Percentiles rank a stretch among this genome's conserved stretches.
Conservation (phyloP, 2,888 invertebrate species). For the Melieria crassipennis region DNA sequence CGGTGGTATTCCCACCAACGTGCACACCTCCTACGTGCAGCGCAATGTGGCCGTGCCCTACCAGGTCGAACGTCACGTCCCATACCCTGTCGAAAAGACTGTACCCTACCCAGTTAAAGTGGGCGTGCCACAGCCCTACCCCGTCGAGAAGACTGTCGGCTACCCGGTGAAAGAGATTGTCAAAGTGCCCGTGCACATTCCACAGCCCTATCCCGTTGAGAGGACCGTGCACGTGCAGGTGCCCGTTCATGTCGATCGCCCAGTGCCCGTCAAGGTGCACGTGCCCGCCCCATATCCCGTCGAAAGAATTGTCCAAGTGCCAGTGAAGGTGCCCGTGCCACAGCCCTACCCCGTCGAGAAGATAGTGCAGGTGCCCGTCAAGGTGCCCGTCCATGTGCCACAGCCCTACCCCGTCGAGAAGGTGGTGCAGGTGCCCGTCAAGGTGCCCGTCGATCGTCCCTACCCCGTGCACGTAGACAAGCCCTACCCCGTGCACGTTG, state of each 20-base stretch:
- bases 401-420: slow-evolving; percentile 70
- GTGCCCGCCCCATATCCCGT: slow-evolving; percentile 85
- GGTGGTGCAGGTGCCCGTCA: slow-evolving; percentile 73
- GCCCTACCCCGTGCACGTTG: slow-evolving; percentile 59
- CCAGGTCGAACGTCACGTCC: slow-evolving; percentile 74
- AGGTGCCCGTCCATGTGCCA: slow-evolving; percentile 71
- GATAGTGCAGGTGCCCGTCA: slow-evolving; percentile 78
- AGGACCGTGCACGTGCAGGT: slow-evolving; percentile 76
- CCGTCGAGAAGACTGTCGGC: slow-evolving; percentile 69
- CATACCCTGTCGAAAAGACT: slow-evolving; percentile 74
- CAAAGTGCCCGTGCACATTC: slow-evolving; percentile 77
- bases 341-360: slow-evolving; percentile 84
- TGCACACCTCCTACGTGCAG: slow-evolving; percentile 74
- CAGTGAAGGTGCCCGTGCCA: slow-evolving; percentile 83
- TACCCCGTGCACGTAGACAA: slow-evolving; percentile 72
- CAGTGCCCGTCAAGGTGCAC: slow-evolving; percentile 80
- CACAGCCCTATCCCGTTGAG: slow-evolving; percentile 82
- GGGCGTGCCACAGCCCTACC: slow-evolving; percentile 76
- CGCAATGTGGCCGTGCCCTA: slow-evolving; percentile 80
- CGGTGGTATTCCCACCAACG: slow-evolving; percentile 65
- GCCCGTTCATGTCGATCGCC: slow-evolving; percentile 78
- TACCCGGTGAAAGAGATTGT: slow-evolving; percentile 73
- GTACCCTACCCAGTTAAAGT: slow-evolving; percentile 75
- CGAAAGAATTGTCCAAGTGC: slow-evolving; percentile 78
- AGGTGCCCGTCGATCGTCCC: slow-evolving; percentile 75